Evolutionary conservation across 2,797 vertebrate genomes (phyloP).

Genomic region (Philypnodon macrostomus): DNA sequence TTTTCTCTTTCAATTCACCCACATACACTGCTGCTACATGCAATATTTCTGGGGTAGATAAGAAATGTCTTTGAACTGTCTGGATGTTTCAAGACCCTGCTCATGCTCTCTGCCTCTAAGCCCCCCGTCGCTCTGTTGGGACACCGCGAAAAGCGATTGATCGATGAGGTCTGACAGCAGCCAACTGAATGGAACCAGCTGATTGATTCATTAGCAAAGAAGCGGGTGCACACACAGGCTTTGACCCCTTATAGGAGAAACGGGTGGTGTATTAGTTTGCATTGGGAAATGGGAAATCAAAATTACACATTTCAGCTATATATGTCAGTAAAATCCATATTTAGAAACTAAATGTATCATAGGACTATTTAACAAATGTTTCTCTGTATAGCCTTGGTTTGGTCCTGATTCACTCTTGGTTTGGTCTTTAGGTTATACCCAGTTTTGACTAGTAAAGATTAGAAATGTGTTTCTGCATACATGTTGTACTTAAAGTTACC

Average conservation of each 20-base stretch:
- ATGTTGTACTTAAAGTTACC: no score
- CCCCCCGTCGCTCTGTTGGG: conserved; percentile 59
- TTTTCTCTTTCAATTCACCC: conserved; percentile 38
- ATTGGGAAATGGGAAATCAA: conserved; percentile 16
- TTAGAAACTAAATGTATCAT: no score
- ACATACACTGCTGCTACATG: conserved; percentile 24
- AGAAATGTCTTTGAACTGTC: conserved; percentile 62
- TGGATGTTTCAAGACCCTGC: conserved; percentile 49
- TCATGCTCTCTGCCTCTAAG: conserved; percentile 33
- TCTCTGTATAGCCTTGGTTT: no score
- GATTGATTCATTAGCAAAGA: conserved; percentile 70
- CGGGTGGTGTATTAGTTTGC: conserved; percentile 26
- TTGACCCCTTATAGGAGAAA: no score
- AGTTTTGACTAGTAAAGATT: no score
- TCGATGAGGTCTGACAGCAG: conserved; percentile 71
- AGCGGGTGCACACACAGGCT: no score
- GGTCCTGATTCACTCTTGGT: no score
- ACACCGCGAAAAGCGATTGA: conserved; percentile 61
- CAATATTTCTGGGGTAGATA: conserved; percentile 49
- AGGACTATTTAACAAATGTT: no score
- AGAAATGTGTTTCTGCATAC: no score
- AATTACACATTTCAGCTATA: no score
- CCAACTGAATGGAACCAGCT: conserved; percentile 68
- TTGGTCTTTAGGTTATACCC: no score
- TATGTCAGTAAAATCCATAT: no score